Base-by-base conservation (phyloP, 2,888 invertebrate species). In the Cheilosia scutellata region DNA sequence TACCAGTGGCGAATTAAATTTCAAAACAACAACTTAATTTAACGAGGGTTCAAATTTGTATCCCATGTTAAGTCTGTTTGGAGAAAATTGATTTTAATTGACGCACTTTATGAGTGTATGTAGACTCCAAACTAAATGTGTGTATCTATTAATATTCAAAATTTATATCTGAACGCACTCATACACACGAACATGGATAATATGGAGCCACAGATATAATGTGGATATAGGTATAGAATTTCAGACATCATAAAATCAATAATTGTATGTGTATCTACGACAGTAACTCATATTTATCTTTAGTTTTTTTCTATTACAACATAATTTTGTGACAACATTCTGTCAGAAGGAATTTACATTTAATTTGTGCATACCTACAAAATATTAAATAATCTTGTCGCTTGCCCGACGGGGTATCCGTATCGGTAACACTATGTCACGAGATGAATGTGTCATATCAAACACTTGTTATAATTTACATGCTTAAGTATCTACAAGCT, bases 51-150 rank as follows among this genome's bases (percentile, higher is more conserved):
- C 37, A 49, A 31, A 25, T n/a, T 2, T 29, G 27, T 51, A 5
- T 2, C 9, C 47, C 31, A n/a, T 42, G 13, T 33, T n/a, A 27
- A 13, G 44, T 16, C 53, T 47, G 49, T 58, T 78, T 71, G 42
- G 40, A 25, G 57, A 44, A 82, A 65, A 82, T 82, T 76, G 58
- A 76, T 57, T 76, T 82, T 76, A 76, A 82, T 82, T 82, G 76
- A 42, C 44, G 58, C 13, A n/a, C 29, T 63, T 63, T 63, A 37
- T 63, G 57, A 63, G 55, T 40, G 58, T 72, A n/a, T 47, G 29
- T 62, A 33, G 49, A 7, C 25, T 5, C 70, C 20, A 31, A 57
- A 49, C 25, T 20, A 33, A 13, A 29, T 33, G 6, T 20, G 20
- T 44, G n/a, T n/a, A n/a, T 40, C 75, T 66, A 66, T 65, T 57